Evolutionary conservation across 2,888 invertebrate genomes (phyloP), one percentile per base, ranked within the genome.

Genomic region (Muscina levida): DNA sequence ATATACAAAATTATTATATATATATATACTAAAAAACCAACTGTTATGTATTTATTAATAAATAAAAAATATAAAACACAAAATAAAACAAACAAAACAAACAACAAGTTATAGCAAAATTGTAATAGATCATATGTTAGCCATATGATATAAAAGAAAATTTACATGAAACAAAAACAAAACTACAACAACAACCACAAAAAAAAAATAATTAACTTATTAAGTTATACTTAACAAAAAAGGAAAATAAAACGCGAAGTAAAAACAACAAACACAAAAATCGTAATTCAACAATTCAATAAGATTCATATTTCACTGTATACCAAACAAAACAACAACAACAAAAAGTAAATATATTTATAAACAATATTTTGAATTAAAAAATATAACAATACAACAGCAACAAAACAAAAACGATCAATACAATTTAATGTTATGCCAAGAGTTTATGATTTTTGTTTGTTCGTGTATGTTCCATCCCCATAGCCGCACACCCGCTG

Each of bases 281-380:
- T 62, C 10, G 37, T 46, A 46, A 68, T 70, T 67, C 70, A 71
- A 72, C 65, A 57, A 42, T 66, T 39, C 15, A 66, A 62, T 48
- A 44, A 51, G 17, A 48, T 39, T 59, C 39, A 62, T 22, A 89
- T 88, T 88, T 89, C 77, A 78, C 79, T 75, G 73, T 70, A 83
- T 62, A 62, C 62, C 53, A 68, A 68, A 68, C 48, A 13, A 22
- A 53, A 53, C 1, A 53, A 22, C 19, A 53, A 53, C 10, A 53
- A 22, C 22, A 22, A 67, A 15, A 51, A 24, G 31, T 13, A 66
- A 48, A 15, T 6, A 48, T 68, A 37, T 51, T 51, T 68, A 68
- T 68, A 53, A 62, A 51, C 22, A 53, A 13, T 26, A 0, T n/a
- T 17, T 13, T 15, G 31, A 26, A 4, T 26, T 15, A 51, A 17